A percentile compares a stretch with the other conserved stretches of the same genome.
These are phyloP conservation scores for Turritopsis rubra DNA, from an alignment of 30 jellyfish, hydroid and myxozoan genomes.

Conservation along the genomic window DNA sequence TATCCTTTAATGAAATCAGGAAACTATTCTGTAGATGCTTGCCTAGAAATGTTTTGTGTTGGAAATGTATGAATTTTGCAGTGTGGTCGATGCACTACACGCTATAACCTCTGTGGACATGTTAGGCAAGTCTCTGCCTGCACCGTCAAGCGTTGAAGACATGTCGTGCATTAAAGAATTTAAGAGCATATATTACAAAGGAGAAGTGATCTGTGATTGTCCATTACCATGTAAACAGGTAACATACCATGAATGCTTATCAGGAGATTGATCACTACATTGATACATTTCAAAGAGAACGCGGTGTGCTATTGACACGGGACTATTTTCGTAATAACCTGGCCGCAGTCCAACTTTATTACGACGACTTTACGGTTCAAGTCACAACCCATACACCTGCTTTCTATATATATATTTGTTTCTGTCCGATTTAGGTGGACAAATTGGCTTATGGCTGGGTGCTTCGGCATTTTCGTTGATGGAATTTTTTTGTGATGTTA, in stretches of 20 bases:
- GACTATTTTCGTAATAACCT: conserved; percentile 17
- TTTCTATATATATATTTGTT: background rate
- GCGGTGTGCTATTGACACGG: background rate
- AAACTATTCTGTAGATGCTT: conserved; percentile 13
- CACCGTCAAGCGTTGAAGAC: background rate
- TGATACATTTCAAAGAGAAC: background rate
- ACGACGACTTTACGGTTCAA: conserved; percentile 25
- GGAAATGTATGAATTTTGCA: conserved; percentile 8
- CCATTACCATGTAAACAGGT: conserved; percentile 26
- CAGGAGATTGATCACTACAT: background rate
- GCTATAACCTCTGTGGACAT: background rate
- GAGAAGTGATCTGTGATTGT: conserved; percentile 15
- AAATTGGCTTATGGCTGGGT: conserved; percentile 41
- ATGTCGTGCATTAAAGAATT: background rate
- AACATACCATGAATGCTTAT: background rate
- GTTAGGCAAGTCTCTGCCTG: background rate
- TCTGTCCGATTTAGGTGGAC: conserved; percentile 40
- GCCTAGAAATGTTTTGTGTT: background rate
- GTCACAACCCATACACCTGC: conserved; percentile 26
- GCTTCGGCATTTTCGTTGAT: conserved; percentile 18
- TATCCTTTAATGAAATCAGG: background rate
- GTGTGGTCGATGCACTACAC: background rate
- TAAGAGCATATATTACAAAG: background rate
- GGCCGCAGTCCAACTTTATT: conserved; percentile 13
- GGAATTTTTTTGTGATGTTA: background rate